Evolutionary conservation across 2,113 vertebrate species (phyloP).

Genomic region (Rhynchopsitta pachyrhyncha): DNA sequence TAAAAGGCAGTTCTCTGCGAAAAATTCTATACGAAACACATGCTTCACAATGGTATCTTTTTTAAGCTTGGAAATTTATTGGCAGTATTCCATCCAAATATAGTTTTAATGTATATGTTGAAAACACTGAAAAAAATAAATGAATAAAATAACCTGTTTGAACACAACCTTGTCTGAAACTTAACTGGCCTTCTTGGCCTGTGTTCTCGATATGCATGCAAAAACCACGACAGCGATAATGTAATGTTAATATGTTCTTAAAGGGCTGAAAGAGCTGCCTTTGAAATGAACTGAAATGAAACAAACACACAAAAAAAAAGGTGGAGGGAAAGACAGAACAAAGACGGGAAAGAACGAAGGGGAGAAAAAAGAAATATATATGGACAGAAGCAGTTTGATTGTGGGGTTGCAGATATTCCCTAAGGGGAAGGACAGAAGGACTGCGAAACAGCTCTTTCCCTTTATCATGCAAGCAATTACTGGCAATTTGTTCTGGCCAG

Average conservation of each 20-base stretch:
- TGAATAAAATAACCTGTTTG: slow-evolving; percentile 54
- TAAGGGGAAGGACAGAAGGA: slow-evolving; percentile 55
- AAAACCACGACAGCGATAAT: slow-evolving; percentile 57
- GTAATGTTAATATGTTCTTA: slow-evolving; percentile 70
- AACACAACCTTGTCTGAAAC: slow-evolving; percentile 49
- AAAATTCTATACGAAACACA: not conserved
- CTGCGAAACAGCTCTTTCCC: slow-evolving; percentile 68
- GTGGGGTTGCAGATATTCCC: slow-evolving; percentile 42
- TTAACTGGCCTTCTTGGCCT: slow-evolving; percentile 38
- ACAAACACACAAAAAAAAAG: not conserved
- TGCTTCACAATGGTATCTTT: not conserved
- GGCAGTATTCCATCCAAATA: not conserved
- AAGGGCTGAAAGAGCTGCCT: slow-evolving; percentile 21
- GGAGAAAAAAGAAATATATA: not conserved
- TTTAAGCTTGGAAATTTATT: slow-evolving; percentile 21
- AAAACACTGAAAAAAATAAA: not conserved
- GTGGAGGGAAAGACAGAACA: not conserved
- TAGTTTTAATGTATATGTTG: not conserved
- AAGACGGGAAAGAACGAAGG: not conserved
- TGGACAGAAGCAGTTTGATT: slow-evolving; percentile 32
- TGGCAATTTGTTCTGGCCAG: slow-evolving; percentile 86
- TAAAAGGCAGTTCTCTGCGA: not conserved
- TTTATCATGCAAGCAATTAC: slow-evolving; percentile 83
- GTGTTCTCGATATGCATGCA: slow-evolving; percentile 5
- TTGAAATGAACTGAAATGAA: slow-evolving; percentile 55